These are phyloP conservation scores for Maniola jurtina DNA, from an alignment of 1,140 invertebrate genomes.

Conservation along the genomic window DNA sequence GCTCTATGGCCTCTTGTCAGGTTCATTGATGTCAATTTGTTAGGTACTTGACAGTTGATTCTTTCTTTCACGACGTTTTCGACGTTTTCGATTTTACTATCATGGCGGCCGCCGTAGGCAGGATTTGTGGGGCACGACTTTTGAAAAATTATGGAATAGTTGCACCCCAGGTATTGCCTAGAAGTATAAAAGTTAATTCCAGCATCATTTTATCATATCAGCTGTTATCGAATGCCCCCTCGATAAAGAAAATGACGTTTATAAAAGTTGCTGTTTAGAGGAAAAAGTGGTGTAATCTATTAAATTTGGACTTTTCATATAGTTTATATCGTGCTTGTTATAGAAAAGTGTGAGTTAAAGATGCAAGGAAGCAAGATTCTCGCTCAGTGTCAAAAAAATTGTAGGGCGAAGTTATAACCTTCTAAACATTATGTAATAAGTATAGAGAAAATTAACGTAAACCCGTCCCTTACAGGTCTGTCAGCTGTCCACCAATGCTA, in stretches of 20 bases:
- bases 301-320: slow-evolving; percentile 34
- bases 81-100: slow-evolving; percentile 33
- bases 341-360: slow-evolving; percentile 33
- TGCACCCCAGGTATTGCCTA: slow-evolving; percentile 67
- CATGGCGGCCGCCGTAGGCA: slow-evolving; percentile 90
- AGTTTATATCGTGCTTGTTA: slow-evolving; percentile 31
- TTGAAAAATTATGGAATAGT: slow-evolving; percentile 81
- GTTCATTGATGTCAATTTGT: neutral
- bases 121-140: slow-evolving; percentile 88
- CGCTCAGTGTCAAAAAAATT: slow-evolving; percentile 41
- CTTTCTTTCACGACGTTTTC: slow-evolving; percentile 65
- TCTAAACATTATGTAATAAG: slow-evolving; percentile 75
- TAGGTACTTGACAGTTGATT: slow-evolving; percentile 61
- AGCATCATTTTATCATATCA: slow-evolving; percentile 15
- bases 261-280: slow-evolving; percentile 37
- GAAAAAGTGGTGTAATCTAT: slow-evolving; percentile 49
- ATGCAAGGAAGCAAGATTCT: slow-evolving; percentile 26
- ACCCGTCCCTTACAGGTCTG: slow-evolving; percentile 79
- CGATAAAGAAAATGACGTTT: slow-evolving; percentile 33
- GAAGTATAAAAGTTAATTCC: slow-evolving; percentile 34
- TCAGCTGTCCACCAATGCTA: slow-evolving; percentile 83
- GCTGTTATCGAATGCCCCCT: slow-evolving; percentile 18
- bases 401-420: slow-evolving; percentile 66
- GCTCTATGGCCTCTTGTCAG: neutral
- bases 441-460: slow-evolving; percentile 60